A percentile compares a stretch with the other conserved stretches of the same genome.
Evolutionary conservation across 1,140 invertebrate genomes (phyloP).

Genomic region (Zaprionus inermis): DNA sequence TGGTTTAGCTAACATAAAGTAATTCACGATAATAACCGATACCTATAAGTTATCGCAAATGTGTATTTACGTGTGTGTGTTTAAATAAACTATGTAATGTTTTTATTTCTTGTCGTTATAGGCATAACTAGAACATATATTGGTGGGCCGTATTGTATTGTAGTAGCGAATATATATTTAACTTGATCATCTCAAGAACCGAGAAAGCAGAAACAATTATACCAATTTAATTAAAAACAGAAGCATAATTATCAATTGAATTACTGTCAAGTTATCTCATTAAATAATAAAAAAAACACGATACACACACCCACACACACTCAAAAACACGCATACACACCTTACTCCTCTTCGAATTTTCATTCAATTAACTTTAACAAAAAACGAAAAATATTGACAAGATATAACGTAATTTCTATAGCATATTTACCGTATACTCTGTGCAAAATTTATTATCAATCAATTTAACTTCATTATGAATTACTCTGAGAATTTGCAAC

Average conservation of each 20-base stretch:
- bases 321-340: conserved; percentile 18
- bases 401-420: conserved; percentile 70
- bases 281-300: conserved; percentile 3
- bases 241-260: conserved; percentile 69
- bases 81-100: conserved; percentile 52
- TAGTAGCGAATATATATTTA: conserved; percentile 72
- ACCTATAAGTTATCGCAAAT: conserved; percentile 37
- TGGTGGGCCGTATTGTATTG: conserved; percentile 67
- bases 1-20: conserved; percentile 60
- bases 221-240: conserved; percentile 72
- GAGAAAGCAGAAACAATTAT: conserved; percentile 43
- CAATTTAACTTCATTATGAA: conserved; percentile 78
- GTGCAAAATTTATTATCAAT: conserved; percentile 79
- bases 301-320: conserved; percentile 13
- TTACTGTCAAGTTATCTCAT: conserved; percentile 67
- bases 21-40: conserved; percentile 27
- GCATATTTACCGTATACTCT: conserved; percentile 77
- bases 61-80: conserved; percentile 31
- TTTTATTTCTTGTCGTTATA: conserved; percentile 73
- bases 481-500: conserved; percentile 73
- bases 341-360: conserved; percentile 67
- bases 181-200: conserved; percentile 66
- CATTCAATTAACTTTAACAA: conserved; percentile 68
- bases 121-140: conserved; percentile 77
- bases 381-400: conserved; percentile 33